Conservation (phyloP, 2,113 vertebrate species). For the Gobiocypris rarus region DNA sequence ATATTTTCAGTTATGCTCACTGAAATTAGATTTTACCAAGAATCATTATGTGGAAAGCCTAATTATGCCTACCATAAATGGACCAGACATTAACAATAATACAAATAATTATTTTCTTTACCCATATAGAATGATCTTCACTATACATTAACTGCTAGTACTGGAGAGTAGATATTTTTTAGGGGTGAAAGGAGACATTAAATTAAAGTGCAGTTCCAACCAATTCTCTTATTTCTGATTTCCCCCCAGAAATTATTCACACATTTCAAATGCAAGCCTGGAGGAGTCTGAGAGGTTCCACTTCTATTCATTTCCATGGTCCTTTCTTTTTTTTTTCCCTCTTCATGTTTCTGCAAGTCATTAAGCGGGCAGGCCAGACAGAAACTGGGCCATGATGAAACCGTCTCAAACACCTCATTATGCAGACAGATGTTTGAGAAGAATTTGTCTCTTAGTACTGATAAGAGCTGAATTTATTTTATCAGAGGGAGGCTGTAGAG, state of each 20-base stretch:
- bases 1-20: background rate
- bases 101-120: too few relatives aligned
- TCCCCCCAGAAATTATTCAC: background rate
- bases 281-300: conserved; percentile 24
- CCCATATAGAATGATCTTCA: background rate
- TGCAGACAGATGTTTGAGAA: conserved; percentile 46
- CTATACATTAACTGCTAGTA: background rate
- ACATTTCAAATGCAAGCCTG: conserved; percentile 27
- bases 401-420: conserved; percentile 44
- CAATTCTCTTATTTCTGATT: background rate
- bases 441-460: conserved; percentile 22
- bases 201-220: conserved; percentile 1
- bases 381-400: conserved; percentile 32
- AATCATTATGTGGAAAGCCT: background rate
- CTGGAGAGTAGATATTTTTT: background rate
- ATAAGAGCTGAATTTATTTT: conserved; percentile 38
- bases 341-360: conserved; percentile 34
- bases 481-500: conserved; percentile 6
- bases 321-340: conserved; percentile 24
- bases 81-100: too few relatives aligned
- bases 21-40: too few relatives aligned
- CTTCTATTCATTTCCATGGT: conserved; percentile 23
- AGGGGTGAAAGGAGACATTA: background rate
- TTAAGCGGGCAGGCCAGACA: conserved; percentile 31
- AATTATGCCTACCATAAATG: background rate